phyloP scores from a whole-genome alignment of 2,888 invertebrate species.

The Pandemis corylana region DNA sequence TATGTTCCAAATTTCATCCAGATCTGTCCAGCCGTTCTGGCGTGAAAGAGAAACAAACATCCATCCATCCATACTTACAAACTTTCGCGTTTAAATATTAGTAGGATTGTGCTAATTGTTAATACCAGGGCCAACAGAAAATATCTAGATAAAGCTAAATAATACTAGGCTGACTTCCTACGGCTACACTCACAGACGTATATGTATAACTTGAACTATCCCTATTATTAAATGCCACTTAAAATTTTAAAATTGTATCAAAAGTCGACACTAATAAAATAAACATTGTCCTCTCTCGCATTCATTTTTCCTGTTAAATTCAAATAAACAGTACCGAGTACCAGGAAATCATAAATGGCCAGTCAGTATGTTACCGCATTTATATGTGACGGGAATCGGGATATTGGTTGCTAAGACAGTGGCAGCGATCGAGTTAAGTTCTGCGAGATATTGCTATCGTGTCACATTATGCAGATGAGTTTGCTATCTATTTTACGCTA shows the following conservation, averaged over 20 bases:
- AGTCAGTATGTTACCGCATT: conserved; percentile 27
- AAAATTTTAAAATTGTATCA: too few species aligned
- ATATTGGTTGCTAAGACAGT: conserved; percentile 22
- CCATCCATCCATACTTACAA: too few species aligned
- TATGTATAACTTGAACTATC: too few species aligned
- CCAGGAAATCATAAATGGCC: conserved; percentile 30
- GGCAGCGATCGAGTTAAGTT: conserved; percentile 12
- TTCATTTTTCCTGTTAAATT: background rate
- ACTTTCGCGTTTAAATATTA: too few species aligned
- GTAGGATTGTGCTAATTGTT: too few species aligned
- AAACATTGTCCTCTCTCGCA: background rate
- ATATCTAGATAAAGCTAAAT: background rate
- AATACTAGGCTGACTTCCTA: background rate
- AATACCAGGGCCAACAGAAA: too few species aligned
- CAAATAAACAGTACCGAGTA: conserved; percentile 13
- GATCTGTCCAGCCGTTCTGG: too few species aligned
- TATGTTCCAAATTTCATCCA: too few species aligned
- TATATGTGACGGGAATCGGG: conserved; percentile 21
- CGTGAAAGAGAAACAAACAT: too few species aligned
- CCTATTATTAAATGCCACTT: too few species aligned
- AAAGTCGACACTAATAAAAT: background rate
- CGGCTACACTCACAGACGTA: too few species aligned
- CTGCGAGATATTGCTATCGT: conserved; percentile 9
- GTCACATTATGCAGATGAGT: conserved; percentile 3
- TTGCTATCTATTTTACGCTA: background rate